Conservation (phyloP, 2,797 vertebrate genomes). For the Tenualosa thibaudeaui region DNA sequence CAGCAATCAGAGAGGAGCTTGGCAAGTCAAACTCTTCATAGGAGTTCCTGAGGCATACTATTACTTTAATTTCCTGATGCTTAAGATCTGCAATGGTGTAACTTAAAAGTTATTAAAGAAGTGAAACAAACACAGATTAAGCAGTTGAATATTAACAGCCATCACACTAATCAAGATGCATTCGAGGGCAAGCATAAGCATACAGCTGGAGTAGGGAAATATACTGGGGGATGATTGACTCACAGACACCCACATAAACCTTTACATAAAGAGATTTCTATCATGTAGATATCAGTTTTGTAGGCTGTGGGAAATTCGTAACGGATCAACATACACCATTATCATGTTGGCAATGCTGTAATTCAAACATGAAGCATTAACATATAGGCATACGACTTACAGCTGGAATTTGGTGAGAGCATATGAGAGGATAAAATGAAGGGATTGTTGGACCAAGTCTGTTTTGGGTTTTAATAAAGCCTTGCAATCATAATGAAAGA, state of each 20-base stretch:
- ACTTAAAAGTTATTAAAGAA: conserved; percentile 62
- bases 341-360: conserved; percentile 58
- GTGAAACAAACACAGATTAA: conserved; percentile 24
- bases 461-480: conserved; percentile 21
- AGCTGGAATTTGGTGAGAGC: conserved; percentile 47
- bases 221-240: conserved; percentile 55
- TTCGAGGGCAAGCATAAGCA: conserved; percentile 68
- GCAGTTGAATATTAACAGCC: conserved; percentile 51
- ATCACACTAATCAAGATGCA: conserved; percentile 61
- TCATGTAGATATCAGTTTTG: conserved; percentile 75
- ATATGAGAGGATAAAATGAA: conserved; percentile 58
- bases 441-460: conserved; percentile 33
- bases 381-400: conserved; percentile 71
- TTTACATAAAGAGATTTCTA: conserved; percentile 74
- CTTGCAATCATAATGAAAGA: conserved; percentile 69
- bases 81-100: conserved; percentile 68
- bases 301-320: conserved; percentile 59
- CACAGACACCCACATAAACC: background rate
- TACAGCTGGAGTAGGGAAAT: conserved; percentile 65
- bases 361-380: conserved; percentile 54
- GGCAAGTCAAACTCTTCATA: conserved; percentile 92
- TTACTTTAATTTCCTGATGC: conserved; percentile 72
- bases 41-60: conserved; percentile 63
- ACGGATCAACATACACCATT: conserved; percentile 66
- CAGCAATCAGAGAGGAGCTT: conserved; percentile 97